Conservation (phyloP, 2,797 vertebrate genomes). For the Poecilia picta region DNA sequence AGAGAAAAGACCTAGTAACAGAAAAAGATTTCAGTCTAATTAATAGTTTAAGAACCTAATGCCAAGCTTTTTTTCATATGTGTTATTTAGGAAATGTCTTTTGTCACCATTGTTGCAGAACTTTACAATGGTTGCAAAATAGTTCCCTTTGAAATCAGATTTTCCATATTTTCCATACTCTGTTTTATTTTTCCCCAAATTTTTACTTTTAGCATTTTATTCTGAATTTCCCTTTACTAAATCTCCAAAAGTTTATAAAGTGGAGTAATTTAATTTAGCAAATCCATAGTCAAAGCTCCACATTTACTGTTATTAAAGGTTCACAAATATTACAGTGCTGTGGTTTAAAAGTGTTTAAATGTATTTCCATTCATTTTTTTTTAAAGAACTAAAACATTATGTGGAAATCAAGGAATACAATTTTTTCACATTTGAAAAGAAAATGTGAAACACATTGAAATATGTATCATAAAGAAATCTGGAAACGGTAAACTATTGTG, state of each 20-base stretch:
- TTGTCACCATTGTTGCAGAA: conserved; percentile 37
- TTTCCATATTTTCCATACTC: neutral
- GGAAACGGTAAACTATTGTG: neutral
- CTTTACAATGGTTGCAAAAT: conserved; percentile 28
- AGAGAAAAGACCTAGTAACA: conserved; percentile 34
- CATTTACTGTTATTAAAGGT: neutral
- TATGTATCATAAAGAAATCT: neutral
- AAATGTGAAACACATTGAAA: no score
- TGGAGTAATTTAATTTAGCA: neutral
- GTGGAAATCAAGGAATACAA: neutral
- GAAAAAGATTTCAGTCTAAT: conserved; percentile 62
- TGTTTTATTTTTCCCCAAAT: neutral
- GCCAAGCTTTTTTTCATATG: conserved; percentile 57
- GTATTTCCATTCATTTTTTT: neutral
- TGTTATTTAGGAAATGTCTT: conserved; percentile 41
- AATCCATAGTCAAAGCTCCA: neutral
- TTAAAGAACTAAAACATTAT: neutral
- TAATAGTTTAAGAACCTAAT: conserved; percentile 75
- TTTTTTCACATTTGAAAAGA: neutral
- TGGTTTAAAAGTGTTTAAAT: neutral
- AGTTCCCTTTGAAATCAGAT: neutral
- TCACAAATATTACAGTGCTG: neutral
- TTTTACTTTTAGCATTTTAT: neutral
- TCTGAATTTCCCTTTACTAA: neutral
- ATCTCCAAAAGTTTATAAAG: neutral